Evolutionary conservation across 2,113 vertebrate species (phyloP).

Genomic region (Gopherus evgoodei): DNA sequence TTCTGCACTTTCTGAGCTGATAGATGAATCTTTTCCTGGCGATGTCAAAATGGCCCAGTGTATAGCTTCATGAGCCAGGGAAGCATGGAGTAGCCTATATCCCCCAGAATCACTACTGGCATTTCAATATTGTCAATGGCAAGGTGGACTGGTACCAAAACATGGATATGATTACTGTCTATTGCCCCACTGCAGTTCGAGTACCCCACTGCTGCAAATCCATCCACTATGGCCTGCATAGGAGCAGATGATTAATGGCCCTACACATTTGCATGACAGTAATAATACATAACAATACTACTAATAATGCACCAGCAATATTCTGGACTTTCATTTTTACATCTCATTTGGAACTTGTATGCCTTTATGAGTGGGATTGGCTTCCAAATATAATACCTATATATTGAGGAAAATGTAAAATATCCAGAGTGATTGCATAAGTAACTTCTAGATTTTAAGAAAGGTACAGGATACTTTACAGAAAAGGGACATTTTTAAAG

Average conservation of each 20-base stretch:
- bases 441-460: neutral
- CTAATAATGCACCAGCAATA: neutral
- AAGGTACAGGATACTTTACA: neutral
- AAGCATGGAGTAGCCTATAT: neutral
- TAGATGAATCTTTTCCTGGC: neutral
- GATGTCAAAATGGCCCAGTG: neutral
- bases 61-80: neutral
- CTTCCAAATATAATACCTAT: neutral
- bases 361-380: neutral
- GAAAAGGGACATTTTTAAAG: conserved; percentile 55
- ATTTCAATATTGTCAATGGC: neutral
- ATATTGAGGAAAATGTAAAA: conserved; percentile 24
- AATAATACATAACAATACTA: neutral
- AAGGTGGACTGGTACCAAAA: neutral
- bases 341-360: neutral
- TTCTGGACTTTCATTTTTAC: neutral
- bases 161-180: neutral
- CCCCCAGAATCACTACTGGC: neutral
- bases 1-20: neutral
- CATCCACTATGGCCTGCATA: neutral
- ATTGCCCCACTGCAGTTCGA: neutral
- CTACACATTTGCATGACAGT: neutral
- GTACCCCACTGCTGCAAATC: neutral
- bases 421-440: neutral
- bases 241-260: neutral